Percentiles rank a stretch among this genome's conserved stretches.
These are phyloP conservation scores for Urosaurus nigricauda DNA, from an alignment of 2,797 vertebrate genomes.

Conservation along the genomic window DNA sequence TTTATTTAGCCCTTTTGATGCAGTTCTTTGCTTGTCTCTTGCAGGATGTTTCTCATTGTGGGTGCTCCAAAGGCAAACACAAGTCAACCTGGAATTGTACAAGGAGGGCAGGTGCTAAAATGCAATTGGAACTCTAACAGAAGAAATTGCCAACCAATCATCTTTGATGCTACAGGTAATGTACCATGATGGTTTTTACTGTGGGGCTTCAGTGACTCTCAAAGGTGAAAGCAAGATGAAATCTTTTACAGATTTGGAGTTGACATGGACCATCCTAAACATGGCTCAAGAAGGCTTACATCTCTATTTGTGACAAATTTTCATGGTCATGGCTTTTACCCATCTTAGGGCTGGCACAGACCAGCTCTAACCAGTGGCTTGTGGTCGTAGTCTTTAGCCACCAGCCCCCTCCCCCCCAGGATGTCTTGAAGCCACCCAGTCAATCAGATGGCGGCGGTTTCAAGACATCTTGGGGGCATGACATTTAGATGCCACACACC, in stretches of 20 bases:
- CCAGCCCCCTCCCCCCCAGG: too few species aligned
- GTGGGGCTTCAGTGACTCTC: not conserved
- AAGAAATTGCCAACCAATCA: constrained; percentile 77
- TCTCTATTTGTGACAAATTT: not conserved
- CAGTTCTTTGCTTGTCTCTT: constrained; percentile 26
- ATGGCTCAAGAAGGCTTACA: not conserved
- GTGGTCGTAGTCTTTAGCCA: too few species aligned
- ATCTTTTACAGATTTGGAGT: not conserved
- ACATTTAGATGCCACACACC: too few species aligned
- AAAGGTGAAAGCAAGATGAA: not conserved
- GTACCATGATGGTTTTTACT: rapidly evolving
- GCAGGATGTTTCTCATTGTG: constrained; percentile 80
- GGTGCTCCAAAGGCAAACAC: constrained; percentile 86
- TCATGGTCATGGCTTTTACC: not conserved
- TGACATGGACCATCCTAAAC: not conserved
- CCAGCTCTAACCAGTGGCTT: too few species aligned
- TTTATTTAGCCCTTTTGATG: not conserved
- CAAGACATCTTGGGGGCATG: too few species aligned
- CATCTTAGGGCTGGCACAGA: not conserved
- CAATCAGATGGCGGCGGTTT: too few species aligned
- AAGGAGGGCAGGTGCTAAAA: constrained; percentile 84
- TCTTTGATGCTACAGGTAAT: constrained; percentile 82
- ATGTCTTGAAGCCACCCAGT: too few species aligned
- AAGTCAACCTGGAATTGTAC: constrained; percentile 78
- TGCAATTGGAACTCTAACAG: constrained; percentile 78